Evolutionary conservation across 2,888 invertebrate genomes (phyloP).

Genomic region (Sesia bembeciformis): DNA sequence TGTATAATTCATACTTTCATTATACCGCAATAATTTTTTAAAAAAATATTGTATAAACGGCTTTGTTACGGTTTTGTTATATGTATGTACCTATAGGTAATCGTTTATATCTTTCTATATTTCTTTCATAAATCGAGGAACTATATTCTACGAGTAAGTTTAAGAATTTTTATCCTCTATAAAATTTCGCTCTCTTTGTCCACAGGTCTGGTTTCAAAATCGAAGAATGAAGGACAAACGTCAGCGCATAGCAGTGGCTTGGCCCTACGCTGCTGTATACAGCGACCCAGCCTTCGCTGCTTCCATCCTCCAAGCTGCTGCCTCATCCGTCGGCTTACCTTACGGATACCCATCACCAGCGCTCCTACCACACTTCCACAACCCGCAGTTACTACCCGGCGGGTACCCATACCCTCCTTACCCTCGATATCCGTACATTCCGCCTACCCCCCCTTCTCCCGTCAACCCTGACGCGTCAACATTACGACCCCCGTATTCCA

Average conservation of each 20-base stretch:
- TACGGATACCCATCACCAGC: slow-evolving; percentile 76
- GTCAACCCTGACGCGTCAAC: slow-evolving; percentile 50
- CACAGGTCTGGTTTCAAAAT: slow-evolving; percentile 98
- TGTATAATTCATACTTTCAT: no score
- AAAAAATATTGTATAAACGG: no score
- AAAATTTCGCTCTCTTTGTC: slow-evolving; percentile 15
- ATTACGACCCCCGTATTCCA: slow-evolving; percentile 65
- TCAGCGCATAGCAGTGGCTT: slow-evolving; percentile 93
- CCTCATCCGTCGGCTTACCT: slow-evolving; percentile 80
- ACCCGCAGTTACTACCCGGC: slow-evolving; percentile 74
- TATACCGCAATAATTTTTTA: no score
- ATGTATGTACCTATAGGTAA: no score
- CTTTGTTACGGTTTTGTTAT: no score
- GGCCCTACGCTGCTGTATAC: slow-evolving; percentile 96
- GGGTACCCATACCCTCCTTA: slow-evolving; percentile 75
- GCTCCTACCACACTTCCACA: slow-evolving; percentile 71
- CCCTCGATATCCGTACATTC: slow-evolving; percentile 71
- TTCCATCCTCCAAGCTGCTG: slow-evolving; percentile 91
- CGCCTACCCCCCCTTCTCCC: slow-evolving; percentile 63
- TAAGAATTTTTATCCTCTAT: not conserved
- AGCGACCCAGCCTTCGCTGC: slow-evolving; percentile 96
- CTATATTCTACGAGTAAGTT: not conserved
- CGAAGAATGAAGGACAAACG: slow-evolving; percentile 98
- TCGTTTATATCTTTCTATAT: no score
- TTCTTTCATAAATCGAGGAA: not conserved